phyloP scores from a whole-genome alignment of 2,797 vertebrate genomes.

The Avahi laniger region DNA sequence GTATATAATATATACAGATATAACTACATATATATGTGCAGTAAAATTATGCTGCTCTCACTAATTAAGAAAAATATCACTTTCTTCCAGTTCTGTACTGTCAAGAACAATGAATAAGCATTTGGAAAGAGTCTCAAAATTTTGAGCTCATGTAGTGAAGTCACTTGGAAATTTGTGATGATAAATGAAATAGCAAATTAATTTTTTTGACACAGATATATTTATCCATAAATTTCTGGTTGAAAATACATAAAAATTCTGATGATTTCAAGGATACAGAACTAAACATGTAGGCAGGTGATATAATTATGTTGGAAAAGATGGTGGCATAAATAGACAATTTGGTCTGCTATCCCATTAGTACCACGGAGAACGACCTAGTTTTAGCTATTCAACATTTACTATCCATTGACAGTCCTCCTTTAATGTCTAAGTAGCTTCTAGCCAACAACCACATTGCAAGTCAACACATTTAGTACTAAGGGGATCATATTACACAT shows the following conservation, averaged over 20 bases:
- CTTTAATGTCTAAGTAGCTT: background rate
- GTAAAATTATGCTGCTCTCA: background rate
- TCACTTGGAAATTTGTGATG: background rate
- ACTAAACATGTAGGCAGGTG: background rate
- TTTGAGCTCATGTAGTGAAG: background rate
- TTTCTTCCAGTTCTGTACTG: background rate
- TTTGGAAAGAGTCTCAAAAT: constrained; percentile 17
- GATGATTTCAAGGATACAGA: background rate
- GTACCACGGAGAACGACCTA: background rate
- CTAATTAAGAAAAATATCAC: background rate
- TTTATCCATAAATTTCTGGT: background rate
- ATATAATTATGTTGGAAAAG: background rate
- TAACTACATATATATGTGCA: background rate
- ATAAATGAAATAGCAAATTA: background rate
- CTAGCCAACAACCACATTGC: background rate
- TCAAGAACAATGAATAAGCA: constrained; percentile 8
- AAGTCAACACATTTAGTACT: background rate
- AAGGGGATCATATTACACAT: background rate
- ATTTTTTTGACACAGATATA: background rate
- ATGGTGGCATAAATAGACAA: background rate
- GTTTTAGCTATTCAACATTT: background rate
- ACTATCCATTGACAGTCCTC: background rate
- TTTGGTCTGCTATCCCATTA: background rate
- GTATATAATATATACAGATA: no score
- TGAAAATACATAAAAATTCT: background rate